Base-by-base conservation (phyloP, 1,140 invertebrate species). In the Drosophila mojavensis region DNA sequence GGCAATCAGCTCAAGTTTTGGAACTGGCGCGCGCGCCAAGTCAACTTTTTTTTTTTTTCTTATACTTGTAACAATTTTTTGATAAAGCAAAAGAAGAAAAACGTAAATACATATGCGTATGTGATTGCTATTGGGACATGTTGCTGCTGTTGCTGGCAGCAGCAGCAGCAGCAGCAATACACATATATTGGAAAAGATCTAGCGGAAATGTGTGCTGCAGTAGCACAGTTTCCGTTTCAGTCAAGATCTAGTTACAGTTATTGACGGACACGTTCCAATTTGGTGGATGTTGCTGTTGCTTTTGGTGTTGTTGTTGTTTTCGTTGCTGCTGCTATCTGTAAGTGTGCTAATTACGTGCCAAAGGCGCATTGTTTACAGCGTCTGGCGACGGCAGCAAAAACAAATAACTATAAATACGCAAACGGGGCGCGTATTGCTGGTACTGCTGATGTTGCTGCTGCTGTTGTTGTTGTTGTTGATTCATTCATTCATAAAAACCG, bases 261-360 rank as follows among this genome's bases (percentile, higher is more conserved):
- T 86, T 82, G 83, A 86, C 77, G 83, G 83, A 86, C 83, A 86
- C 83, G 83, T 80, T 86, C 83, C 83, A 82, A 79, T 82, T 86
- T 79, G 64, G 63, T 33, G 53, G 28, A 4, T 30, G 5, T 30
- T 30, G 28, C 1, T 30, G 28, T 1, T 67, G 39, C 3, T 53
- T 26, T 3, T 30, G 61, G 5, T 53, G 61, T 0, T 62, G 50
- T n/a, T 71, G 59, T 15, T 65, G 45, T n/a, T 71, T 51, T 30
- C 58, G 47, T 20, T 66, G 63, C 6, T 67, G 68, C 39, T 63
- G 58, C 47, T 59, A 28, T 24, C 59, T 79, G 76, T 81, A 85
- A 85, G 82, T 85, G 82, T 86, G 83, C 83, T 86, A 86, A 86
- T 86, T 86, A 86, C 83, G 83, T 88, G 83, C 79, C 83, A 88